Evolutionary conservation across 2,113 vertebrate genomes (phyloP).

Genomic region (Vulpes lagopus): DNA sequence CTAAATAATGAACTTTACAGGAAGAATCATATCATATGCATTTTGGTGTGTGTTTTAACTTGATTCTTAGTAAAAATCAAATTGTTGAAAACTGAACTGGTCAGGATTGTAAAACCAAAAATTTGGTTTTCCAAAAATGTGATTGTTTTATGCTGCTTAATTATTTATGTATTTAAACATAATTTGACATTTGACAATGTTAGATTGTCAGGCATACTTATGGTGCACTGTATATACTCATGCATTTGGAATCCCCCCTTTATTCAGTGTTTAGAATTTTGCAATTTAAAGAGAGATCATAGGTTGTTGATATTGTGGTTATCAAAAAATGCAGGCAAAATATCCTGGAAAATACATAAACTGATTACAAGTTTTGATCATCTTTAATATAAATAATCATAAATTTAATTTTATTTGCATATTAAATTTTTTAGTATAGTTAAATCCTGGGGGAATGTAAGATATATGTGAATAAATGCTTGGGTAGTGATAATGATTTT

Average conservation of each 20-base stretch:
- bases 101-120: not conserved
- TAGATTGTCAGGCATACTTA: not conserved
- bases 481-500: not conserved
- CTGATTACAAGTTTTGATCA: not conserved
- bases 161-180: not conserved
- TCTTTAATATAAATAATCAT: not conserved
- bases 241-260: not conserved
- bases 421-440: not conserved
- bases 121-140: not conserved
- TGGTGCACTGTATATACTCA: not conserved
- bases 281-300: not conserved
- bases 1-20: not conserved
- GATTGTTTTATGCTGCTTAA: not conserved
- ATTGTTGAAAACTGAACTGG: not conserved
- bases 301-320: not conserved
- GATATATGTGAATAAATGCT: conserved; percentile 6
- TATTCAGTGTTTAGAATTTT: conserved; percentile 12
- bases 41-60: not conserved
- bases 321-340: not conserved
- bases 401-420: not conserved
- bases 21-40: not conserved
- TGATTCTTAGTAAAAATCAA: not conserved
- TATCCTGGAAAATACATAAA: not conserved
- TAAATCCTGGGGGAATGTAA: not conserved
- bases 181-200: not conserved